A percentile compares a stretch with the other conserved stretches of the same genome.
Conservation (phyloP, 2,888 invertebrate genomes). For the Hermaeophaga mercurialis region DNA sequence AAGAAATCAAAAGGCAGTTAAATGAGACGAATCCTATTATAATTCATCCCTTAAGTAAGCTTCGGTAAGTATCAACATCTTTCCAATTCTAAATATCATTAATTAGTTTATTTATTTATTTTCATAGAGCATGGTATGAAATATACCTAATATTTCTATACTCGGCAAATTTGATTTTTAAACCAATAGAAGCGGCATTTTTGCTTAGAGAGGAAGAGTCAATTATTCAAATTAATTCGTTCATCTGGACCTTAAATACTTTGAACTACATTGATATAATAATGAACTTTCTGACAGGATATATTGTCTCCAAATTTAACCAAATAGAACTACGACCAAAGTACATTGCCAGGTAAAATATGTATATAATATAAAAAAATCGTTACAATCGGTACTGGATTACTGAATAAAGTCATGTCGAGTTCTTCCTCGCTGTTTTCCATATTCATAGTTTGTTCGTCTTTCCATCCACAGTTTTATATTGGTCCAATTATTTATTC, state of each 20-base stretch:
- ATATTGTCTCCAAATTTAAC: constrained; percentile 10
- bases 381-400: too few relatives aligned
- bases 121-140: constrained; percentile 30
- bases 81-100: too few relatives aligned
- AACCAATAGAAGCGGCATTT: constrained; percentile 28
- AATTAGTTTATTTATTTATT: not conserved
- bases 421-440: too few relatives aligned
- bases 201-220: not conserved
- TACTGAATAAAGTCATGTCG: too few relatives aligned
- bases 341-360: not conserved
- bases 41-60: constrained; percentile 40
- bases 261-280: constrained; percentile 23
- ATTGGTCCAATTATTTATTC: too few relatives aligned
- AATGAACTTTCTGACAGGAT: constrained; percentile 37
- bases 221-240: not conserved
- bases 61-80: not conserved
- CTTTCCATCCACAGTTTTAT: too few relatives aligned
- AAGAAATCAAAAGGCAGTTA: constrained; percentile 35
- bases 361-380: too few relatives aligned
- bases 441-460: too few relatives aligned
- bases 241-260: not conserved
- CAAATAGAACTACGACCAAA: constrained; percentile 25
- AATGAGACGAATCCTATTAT: constrained; percentile 13
- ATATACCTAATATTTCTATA: constrained; percentile 35
- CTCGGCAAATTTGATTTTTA: constrained; percentile 19